Conservation (phyloP, 1,140 invertebrate species). For the Drosophila serrata region DNA sequence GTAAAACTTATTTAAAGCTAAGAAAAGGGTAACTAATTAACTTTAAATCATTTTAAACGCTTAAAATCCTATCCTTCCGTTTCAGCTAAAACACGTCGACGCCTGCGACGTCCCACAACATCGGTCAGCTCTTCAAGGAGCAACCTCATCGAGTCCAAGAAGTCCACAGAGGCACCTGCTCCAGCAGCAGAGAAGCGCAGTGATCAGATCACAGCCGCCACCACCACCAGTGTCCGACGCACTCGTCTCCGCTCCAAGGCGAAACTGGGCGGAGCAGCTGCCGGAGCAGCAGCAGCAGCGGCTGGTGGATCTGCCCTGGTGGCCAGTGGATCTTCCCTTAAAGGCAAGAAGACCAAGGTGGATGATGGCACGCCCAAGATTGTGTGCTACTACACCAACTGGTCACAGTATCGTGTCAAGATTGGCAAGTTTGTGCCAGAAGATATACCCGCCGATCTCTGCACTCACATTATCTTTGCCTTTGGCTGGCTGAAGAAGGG, state of each 20-base stretch:
- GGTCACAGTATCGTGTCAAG: slow-evolving; percentile 98
- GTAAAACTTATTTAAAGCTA: background rate
- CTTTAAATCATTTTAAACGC: too few relatives aligned
- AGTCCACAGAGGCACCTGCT: slow-evolving; percentile 80
- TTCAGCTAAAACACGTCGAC: slow-evolving; percentile 85
- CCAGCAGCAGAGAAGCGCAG: slow-evolving; percentile 85
- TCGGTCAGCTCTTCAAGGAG: slow-evolving; percentile 78
- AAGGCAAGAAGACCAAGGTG: slow-evolving; percentile 88
- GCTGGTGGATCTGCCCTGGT: slow-evolving; percentile 88
- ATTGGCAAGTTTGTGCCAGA: slow-evolving; percentile 97
- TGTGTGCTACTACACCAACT: slow-evolving; percentile 98
- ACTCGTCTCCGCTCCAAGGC: slow-evolving; percentile 89
- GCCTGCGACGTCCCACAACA: slow-evolving; percentile 87
- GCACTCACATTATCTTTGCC: slow-evolving; percentile 98
- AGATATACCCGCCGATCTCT: slow-evolving; percentile 97
- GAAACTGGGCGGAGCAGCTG: slow-evolving; percentile 86
- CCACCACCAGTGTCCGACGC: slow-evolving; percentile 87
- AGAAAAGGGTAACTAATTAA: background rate
- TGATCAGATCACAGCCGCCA: slow-evolving; percentile 88
- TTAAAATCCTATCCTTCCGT: background rate
- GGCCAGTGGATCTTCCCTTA: slow-evolving; percentile 85
- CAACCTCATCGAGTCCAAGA: slow-evolving; percentile 85
- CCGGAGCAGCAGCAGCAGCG: slow-evolving; percentile 87
- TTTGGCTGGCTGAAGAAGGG: slow-evolving; percentile 99
- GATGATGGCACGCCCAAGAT: slow-evolving; percentile 89